These are phyloP conservation scores for Mesoclemmys tuberculata DNA, from an alignment of 2,113 vertebrate genomes.

Conservation along the genomic window DNA sequence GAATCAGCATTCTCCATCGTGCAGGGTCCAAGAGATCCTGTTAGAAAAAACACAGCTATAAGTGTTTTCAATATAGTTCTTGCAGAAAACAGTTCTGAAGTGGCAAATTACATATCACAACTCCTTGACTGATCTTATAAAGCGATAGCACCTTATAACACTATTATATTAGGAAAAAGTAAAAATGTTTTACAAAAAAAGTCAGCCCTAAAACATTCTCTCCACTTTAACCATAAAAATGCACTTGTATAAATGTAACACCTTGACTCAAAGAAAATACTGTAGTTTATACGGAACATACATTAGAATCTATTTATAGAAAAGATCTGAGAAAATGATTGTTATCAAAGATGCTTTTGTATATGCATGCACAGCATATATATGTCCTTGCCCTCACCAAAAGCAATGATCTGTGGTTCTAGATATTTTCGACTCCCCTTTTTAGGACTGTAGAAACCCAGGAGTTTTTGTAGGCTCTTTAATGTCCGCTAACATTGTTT, in stretches of 20 bases:
- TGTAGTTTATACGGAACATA: not conserved
- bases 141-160: not conserved
- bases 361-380: not conserved
- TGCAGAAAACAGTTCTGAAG: not conserved
- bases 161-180: not conserved
- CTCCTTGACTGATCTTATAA: not conserved
- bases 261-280: not conserved
- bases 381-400: not conserved
- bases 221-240: not conserved
- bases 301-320: not conserved
- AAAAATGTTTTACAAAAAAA: not conserved
- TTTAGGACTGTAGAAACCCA: not conserved
- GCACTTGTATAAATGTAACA: not conserved
- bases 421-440: not conserved
- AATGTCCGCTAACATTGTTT: not conserved
- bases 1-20: conserved; percentile 98
- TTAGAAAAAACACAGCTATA: conserved; percentile 21
- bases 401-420: not conserved
- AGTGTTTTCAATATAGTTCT: conserved; percentile 33
- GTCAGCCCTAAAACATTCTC: not conserved
- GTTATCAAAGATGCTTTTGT: not conserved
- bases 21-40: conserved; percentile 98
- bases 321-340: not conserved
- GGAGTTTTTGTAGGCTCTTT: not conserved
- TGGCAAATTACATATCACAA: not conserved